Evolutionary conservation across 2,888 invertebrate species (phyloP).

Genomic region (Apoda limacodes): DNA sequence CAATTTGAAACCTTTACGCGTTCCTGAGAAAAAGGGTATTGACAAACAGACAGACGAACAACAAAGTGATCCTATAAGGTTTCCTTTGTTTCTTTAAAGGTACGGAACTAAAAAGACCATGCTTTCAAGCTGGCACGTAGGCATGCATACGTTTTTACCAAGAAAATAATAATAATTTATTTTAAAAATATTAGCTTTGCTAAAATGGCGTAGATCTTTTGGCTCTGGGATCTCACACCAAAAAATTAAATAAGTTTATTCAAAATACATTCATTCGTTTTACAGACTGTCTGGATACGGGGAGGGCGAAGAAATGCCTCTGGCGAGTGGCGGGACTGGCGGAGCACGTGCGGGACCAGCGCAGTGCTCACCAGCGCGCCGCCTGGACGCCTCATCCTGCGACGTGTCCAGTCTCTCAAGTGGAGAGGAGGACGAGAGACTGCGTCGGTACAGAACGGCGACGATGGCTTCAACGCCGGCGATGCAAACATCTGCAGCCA

Average conservation of each 20-base stretch:
- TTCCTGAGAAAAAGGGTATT: too few species aligned
- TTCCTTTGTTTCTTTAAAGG: too few species aligned
- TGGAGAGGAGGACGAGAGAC: slow-evolving; percentile 62
- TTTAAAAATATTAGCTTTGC: too few species aligned
- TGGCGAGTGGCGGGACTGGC: slow-evolving; percentile 38
- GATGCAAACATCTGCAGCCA: too few species aligned
- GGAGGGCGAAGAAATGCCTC: slow-evolving; percentile 61
- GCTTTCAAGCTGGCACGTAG: too few species aligned
- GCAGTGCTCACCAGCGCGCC: slow-evolving; percentile 58
- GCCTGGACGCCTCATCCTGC: slow-evolving; percentile 61
- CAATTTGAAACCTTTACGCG: too few species aligned
- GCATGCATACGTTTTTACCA: too few species aligned
- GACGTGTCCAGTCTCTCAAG: slow-evolving; percentile 62
- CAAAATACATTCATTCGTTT: slow-evolving; percentile 8
- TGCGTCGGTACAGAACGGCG: slow-evolving; percentile 58
- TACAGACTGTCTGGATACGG: slow-evolving; percentile 57
- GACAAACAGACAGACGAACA: too few species aligned
- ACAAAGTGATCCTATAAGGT: too few species aligned
- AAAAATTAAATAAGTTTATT: background rate
- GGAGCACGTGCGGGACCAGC: slow-evolving; percentile 49
- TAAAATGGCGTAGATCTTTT: too few species aligned
- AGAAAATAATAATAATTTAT: too few species aligned
- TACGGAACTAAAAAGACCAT: too few species aligned
- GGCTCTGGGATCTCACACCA: background rate
- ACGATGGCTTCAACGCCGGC: slow-evolving; percentile 19